Conservation (phyloP, 2,888 invertebrate genomes). For the Meiosimyza decipiens region DNA sequence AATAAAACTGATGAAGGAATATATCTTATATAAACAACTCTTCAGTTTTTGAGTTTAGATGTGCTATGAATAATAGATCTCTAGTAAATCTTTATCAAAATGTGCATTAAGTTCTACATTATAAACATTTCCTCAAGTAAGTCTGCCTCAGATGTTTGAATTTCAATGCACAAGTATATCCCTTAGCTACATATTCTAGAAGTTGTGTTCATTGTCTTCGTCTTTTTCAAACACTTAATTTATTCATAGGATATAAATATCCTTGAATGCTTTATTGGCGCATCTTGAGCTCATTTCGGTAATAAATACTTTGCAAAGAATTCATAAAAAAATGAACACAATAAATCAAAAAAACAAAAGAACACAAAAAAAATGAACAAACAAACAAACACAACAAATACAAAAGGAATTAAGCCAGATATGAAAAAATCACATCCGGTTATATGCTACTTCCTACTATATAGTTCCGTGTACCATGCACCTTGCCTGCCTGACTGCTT, state of each 20-base stretch:
- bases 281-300: slow-evolving; percentile 40
- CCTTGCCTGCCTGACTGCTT: slow-evolving; percentile 7
- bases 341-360: neutral
- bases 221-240: neutral
- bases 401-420: slow-evolving; percentile 32
- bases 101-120: too few relatives aligned
- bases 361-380: slow-evolving; percentile 46
- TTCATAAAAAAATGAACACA: slow-evolving; percentile 11
- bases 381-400: slow-evolving; percentile 43
- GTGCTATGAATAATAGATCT: too few relatives aligned
- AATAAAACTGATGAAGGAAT: too few relatives aligned
- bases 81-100: too few relatives aligned
- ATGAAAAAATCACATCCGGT: slow-evolving; percentile 65
- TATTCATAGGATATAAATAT: slow-evolving; percentile 32
- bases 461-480: slow-evolving; percentile 51
- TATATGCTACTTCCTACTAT: slow-evolving; percentile 64
- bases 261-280: slow-evolving; percentile 42
- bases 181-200: too few relatives aligned
- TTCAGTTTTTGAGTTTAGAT: too few relatives aligned
- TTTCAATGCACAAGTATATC: neutral
- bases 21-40: too few relatives aligned
- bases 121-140: too few relatives aligned
- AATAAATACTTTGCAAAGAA: slow-evolving; percentile 44
- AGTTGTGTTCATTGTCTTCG: neutral
- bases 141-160: too few relatives aligned